phyloP scores from a whole-genome alignment of 2,797 vertebrate genomes.

The Diplodus sargus region DNA sequence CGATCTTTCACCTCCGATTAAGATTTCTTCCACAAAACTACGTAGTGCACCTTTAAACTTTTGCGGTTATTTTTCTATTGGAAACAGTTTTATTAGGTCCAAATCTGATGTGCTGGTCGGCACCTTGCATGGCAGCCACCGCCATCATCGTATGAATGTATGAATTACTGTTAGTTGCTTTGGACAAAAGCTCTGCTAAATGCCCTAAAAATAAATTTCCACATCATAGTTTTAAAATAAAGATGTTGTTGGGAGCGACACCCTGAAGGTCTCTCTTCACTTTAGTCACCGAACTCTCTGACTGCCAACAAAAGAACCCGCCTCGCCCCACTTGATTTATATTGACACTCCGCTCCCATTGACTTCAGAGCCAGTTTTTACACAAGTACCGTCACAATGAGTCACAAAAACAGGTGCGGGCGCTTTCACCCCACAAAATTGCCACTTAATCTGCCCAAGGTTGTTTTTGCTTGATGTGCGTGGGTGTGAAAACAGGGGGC shows the following conservation, averaged over 20 bases:
- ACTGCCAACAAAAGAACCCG: slow-evolving; percentile 6
- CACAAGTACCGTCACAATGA: slow-evolving; percentile 21
- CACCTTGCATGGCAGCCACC: too few relatives aligned
- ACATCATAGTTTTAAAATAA: neutral
- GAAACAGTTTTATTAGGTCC: too few relatives aligned
- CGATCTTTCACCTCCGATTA: too few relatives aligned
- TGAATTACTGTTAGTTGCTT: too few relatives aligned
- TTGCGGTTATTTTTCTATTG: too few relatives aligned
- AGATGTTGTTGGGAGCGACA: neutral
- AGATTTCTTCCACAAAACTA: too few relatives aligned
- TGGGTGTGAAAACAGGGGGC: slow-evolving; percentile 19
- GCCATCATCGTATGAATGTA: too few relatives aligned
- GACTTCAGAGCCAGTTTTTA: slow-evolving; percentile 38
- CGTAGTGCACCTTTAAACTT: too few relatives aligned
- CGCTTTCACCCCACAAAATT: slow-evolving; percentile 31
- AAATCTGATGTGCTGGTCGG: too few relatives aligned
- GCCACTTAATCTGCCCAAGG: slow-evolving; percentile 33
- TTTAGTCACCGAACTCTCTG: slow-evolving; percentile 10
- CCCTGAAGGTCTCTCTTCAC: slow-evolving; percentile 3
- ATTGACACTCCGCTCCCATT: slow-evolving; percentile 25
- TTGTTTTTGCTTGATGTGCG: slow-evolving; percentile 24
- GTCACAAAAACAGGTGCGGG: slow-evolving; percentile 31
- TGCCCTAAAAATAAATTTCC: neutral
- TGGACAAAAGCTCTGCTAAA: too few relatives aligned
- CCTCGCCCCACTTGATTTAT: slow-evolving; percentile 25